phyloP scores from a whole-genome alignment of 2,888 invertebrate genomes.

The Marronus borbonicus region DNA sequence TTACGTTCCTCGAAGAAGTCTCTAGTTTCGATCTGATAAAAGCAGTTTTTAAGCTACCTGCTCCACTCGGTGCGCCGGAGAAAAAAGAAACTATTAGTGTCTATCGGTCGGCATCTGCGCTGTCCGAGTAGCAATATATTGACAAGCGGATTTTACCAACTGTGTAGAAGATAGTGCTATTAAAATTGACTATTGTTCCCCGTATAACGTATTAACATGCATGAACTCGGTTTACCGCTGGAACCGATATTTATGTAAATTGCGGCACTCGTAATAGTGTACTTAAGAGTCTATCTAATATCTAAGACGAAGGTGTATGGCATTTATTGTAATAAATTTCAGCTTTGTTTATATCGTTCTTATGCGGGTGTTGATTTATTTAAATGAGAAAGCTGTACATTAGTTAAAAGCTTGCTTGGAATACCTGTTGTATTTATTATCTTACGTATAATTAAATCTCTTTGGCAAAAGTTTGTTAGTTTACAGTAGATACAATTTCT shows the following conservation, averaged over 20 bases:
- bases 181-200: conserved; percentile 52
- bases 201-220: conserved; percentile 47
- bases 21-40: conserved; percentile 48
- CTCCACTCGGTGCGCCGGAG: conserved; percentile 34
- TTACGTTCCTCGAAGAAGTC: conserved; percentile 47
- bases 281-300: conserved; percentile 8
- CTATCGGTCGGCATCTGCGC: conserved; percentile 54
- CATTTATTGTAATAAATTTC: conserved; percentile 20
- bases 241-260: conserved; percentile 50
- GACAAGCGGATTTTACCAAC: conserved; percentile 51
- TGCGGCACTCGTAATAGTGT: conserved; percentile 39
- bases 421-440: no score
- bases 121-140: conserved; percentile 52
- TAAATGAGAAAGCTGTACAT: background rate
- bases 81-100: conserved; percentile 53
- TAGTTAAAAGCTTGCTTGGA: no score
- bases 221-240: conserved; percentile 20
- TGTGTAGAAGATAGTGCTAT: conserved; percentile 43
- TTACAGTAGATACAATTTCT: no score
- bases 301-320: conserved; percentile 8
- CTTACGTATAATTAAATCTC: no score
- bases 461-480: no score
- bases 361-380: background rate
- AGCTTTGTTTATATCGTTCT: background rate
- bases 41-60: conserved; percentile 43